These are phyloP conservation scores for Rhagonycha fulva DNA, from an alignment of 2,888 invertebrate species.

Conservation along the genomic window DNA sequence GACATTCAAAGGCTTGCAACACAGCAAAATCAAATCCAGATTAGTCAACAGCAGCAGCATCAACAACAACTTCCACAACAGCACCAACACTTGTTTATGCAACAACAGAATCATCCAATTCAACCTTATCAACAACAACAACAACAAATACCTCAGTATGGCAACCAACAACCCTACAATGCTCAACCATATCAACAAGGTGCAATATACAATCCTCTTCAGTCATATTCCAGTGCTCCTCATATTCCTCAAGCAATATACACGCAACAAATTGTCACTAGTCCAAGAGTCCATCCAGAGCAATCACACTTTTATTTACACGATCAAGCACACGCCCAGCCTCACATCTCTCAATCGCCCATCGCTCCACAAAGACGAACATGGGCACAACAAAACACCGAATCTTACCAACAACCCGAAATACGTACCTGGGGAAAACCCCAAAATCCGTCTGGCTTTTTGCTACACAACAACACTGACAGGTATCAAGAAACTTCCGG, in stretches of 20 bases:
- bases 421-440: slow-evolving; percentile 52
- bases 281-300: slow-evolving; percentile 40
- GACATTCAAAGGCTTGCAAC: slow-evolving; percentile 89
- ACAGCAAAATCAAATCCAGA: slow-evolving; percentile 78
- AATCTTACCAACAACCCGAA: slow-evolving; percentile 44
- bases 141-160: slow-evolving; percentile 13
- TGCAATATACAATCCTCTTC: slow-evolving; percentile 44
- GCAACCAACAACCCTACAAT: neutral
- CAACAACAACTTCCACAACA: slow-evolving; percentile 42
- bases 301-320: slow-evolving; percentile 78
- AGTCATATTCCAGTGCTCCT: slow-evolving; percentile 54
- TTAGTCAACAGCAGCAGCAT: slow-evolving; percentile 62
- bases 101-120: slow-evolving; percentile 51
- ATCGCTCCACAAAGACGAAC: slow-evolving; percentile 64
- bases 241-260: slow-evolving; percentile 61
- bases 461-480: slow-evolving; percentile 64
- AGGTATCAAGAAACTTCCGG: slow-evolving; percentile 39
- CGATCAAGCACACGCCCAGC: slow-evolving; percentile 61
- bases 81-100: slow-evolving; percentile 30
- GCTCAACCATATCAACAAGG: slow-evolving; percentile 15
- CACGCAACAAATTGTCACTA: slow-evolving; percentile 54
- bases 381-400: slow-evolving; percentile 65
- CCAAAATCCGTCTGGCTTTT: slow-evolving; percentile 60
- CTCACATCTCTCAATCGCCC: slow-evolving; percentile 56
- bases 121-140: slow-evolving; percentile 61